Evolutionary conservation across 30 jellyfish, hydroid and myxozoan species (phyloP).

Genomic region (Hydractinia echinata): DNA sequence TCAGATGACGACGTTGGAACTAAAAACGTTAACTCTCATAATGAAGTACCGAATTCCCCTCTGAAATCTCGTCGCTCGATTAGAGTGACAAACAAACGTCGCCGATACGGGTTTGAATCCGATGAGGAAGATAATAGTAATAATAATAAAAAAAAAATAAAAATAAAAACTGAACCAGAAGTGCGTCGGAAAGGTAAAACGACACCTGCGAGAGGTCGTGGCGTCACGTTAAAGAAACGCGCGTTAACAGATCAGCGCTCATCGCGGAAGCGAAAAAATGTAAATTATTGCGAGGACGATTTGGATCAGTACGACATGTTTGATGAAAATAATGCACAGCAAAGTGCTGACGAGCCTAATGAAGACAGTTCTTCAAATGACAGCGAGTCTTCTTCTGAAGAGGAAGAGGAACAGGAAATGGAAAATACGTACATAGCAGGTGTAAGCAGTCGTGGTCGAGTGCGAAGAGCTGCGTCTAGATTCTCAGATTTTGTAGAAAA

Average conservation of each 20-base stretch:
- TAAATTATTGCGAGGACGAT: constrained; percentile 38
- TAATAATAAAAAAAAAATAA: not conserved
- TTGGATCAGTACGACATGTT: constrained; percentile 13
- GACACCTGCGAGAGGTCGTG: no score
- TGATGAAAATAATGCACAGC: constrained; percentile 21
- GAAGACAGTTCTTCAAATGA: constrained; percentile 28
- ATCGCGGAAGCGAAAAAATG: constrained; percentile 11
- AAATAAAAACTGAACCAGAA: no score
- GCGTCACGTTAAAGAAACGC: not conserved
- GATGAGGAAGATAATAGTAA: constrained; percentile 30
- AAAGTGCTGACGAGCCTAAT: constrained; percentile 20
- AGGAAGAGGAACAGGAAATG: constrained; percentile 26
- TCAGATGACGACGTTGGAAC: not conserved
- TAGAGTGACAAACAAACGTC: constrained; percentile 17
- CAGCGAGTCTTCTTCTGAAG: constrained; percentile 6
- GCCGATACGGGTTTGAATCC: constrained; percentile 19
- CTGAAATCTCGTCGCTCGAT: not conserved
- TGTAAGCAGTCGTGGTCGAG: constrained; percentile 93
- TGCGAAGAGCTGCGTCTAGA: constrained; percentile 80
- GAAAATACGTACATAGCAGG: constrained; percentile 25
- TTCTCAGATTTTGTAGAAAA: constrained; percentile 66
- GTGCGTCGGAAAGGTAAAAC: no score
- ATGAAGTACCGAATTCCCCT: not conserved
- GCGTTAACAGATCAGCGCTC: constrained; percentile 21
- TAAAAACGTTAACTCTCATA: not conserved